Conservation (phyloP, 2,888 invertebrate genomes). For the Agrochola macilenta region DNA sequence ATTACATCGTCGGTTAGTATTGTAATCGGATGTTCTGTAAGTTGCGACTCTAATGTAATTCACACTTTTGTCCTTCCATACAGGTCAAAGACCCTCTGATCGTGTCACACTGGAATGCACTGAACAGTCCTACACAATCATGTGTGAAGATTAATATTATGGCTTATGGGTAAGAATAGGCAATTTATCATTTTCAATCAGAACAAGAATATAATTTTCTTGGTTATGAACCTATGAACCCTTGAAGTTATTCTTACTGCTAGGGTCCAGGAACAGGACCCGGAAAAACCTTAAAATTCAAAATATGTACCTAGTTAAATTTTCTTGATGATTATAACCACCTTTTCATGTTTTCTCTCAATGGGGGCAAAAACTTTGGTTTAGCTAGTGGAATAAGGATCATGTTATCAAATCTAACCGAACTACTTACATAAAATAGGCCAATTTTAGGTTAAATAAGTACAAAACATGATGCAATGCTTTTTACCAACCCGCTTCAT, state of each 20-base stretch:
- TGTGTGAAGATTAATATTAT: slow-evolving; percentile 98
- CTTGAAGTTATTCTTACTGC: no score
- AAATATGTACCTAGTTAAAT: neutral
- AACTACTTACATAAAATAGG: neutral
- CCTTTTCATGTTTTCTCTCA: slow-evolving; percentile 3
- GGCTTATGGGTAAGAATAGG: slow-evolving; percentile 93
- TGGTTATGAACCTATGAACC: neutral
- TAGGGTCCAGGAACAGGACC: neutral
- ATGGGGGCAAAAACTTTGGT: neutral
- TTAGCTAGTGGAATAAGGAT: neutral
- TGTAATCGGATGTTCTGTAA: slow-evolving; percentile 18
- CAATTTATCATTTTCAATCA: neutral
- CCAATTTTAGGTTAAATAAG: slow-evolving; percentile 42
- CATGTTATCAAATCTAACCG: neutral
- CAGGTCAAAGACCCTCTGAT: slow-evolving; percentile 98
- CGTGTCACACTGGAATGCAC: slow-evolving; percentile 98
- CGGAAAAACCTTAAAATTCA: neutral
- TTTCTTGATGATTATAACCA: slow-evolving; percentile 3
- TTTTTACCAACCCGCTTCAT: neutral
- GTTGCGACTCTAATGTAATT: slow-evolving; percentile 27
- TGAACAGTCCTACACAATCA: slow-evolving; percentile 98
- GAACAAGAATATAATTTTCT: neutral
- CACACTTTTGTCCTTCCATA: slow-evolving; percentile 47
- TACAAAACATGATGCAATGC: slow-evolving; percentile 26
- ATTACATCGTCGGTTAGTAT: neutral